phyloP scores from a whole-genome alignment of 1,140 invertebrate species.

The Atopsyche davidsoni region DNA sequence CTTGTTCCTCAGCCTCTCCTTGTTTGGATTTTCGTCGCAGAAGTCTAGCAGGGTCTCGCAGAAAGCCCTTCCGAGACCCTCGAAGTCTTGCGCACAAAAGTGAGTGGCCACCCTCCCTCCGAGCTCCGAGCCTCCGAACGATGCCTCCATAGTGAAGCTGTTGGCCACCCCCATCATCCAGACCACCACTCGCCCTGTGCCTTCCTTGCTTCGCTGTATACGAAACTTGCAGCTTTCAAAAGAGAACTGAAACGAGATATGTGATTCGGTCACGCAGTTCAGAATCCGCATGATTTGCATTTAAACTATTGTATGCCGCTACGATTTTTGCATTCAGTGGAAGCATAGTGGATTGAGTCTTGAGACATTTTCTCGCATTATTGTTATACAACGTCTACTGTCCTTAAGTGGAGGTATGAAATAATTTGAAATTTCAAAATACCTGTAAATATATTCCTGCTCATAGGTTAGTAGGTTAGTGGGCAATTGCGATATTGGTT shows the following conservation, averaged over 20 bases:
- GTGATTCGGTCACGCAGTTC: neutral
- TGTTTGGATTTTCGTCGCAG: constrained; percentile 80
- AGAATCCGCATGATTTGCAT: too few species aligned
- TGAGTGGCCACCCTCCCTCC: constrained; percentile 78
- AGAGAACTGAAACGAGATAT: constrained; percentile 67
- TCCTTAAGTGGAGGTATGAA: too few species aligned
- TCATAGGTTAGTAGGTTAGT: too few species aligned
- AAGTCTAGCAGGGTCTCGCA: constrained; percentile 89
- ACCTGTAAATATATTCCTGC: too few species aligned
- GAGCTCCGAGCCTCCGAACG: constrained; percentile 80
- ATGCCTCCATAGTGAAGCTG: constrained; percentile 92
- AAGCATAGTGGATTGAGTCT: too few species aligned
- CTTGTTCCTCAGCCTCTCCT: constrained; percentile 73
- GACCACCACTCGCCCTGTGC: constrained; percentile 85
- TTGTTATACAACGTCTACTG: too few species aligned
- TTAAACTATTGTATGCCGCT: too few species aligned
- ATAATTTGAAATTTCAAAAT: too few species aligned
- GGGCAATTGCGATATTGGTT: too few species aligned
- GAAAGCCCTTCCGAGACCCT: constrained; percentile 74
- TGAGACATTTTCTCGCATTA: too few species aligned
- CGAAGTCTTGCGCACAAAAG: constrained; percentile 68
- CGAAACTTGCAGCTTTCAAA: constrained; percentile 92
- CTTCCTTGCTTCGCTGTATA: constrained; percentile 87
- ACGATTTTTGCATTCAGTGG: too few species aligned
- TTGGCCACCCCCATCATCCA: constrained; percentile 92